These are phyloP conservation scores for Leptobrachium leishanense DNA, from an alignment of 2,113 vertebrate genomes.

Conservation along the genomic window DNA sequence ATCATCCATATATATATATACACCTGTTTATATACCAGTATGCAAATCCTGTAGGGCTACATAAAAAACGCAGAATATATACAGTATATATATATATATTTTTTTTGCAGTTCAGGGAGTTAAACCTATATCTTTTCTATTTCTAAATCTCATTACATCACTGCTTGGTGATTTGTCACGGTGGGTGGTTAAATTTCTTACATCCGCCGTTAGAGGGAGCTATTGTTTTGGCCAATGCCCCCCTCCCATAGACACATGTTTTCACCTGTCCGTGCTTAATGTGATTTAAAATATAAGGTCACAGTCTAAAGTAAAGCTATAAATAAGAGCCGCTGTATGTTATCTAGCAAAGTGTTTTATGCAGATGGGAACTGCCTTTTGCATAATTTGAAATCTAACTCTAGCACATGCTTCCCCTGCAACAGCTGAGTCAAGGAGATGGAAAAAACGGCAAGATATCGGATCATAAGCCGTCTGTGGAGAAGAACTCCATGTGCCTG, in stretches of 20 bases:
- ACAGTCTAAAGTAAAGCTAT: slow-evolving; percentile 48
- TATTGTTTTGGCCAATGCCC: background rate
- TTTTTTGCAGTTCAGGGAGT: no score
- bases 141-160: background rate
- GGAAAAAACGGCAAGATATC: slow-evolving; percentile 52
- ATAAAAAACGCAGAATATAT: no score
- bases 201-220: slow-evolving; percentile 30
- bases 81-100: no score
- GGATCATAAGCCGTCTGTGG: slow-evolving; percentile 36
- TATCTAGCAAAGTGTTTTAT: slow-evolving; percentile 53
- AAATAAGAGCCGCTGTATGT: slow-evolving; percentile 52
- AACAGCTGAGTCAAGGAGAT: slow-evolving; percentile 54
- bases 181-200: background rate
- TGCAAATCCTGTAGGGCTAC: no score
- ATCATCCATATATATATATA: no score
- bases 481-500: slow-evolving; percentile 56
- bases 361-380: slow-evolving; percentile 37
- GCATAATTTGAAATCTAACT: slow-evolving; percentile 53
- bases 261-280: background rate
- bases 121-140: no score
- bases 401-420: slow-evolving; percentile 17
- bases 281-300: slow-evolving; percentile 45
- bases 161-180: background rate
- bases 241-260: background rate
- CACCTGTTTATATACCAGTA: no score